Evolutionary conservation across 2,888 invertebrate species (phyloP).

Genomic region (Tenthredo distinguenda): DNA sequence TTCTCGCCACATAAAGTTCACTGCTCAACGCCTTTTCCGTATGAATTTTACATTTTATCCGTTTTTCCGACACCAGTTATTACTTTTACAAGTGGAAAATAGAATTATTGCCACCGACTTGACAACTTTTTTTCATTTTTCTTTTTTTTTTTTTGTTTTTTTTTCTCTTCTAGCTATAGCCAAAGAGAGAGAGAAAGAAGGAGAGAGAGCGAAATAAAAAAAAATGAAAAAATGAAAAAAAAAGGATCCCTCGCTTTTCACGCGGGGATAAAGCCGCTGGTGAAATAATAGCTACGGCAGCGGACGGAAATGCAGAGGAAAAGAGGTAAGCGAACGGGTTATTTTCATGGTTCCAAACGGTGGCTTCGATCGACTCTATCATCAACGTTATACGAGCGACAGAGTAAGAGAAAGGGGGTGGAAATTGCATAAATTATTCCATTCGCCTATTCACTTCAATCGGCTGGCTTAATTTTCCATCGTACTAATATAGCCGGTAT

Average conservation of each 20-base stretch:
- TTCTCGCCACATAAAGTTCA: conserved; percentile 46
- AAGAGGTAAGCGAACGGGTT: conserved; percentile 19
- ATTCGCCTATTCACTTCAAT: conserved; percentile 36
- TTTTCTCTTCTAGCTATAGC: neutral
- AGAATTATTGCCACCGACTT: conserved; percentile 37
- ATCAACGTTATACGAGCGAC: neutral
- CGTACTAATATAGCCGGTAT: conserved; percentile 19
- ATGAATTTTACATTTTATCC: conserved; percentile 53
- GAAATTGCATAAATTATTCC: conserved; percentile 49
- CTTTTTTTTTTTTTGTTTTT: neutral
- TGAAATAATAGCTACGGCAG: conserved; percentile 15
- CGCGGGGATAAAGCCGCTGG: neutral
- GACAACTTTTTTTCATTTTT: conserved; percentile 17
- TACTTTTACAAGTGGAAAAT: conserved; percentile 49
- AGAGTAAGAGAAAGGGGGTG: conserved; percentile 1
- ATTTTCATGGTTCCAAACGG: conserved; percentile 12
- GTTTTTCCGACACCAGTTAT: conserved; percentile 47
- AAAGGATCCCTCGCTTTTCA: conserved; percentile 8
- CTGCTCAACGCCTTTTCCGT: conserved; percentile 49
- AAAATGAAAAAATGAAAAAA: neutral
- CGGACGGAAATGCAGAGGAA: neutral
- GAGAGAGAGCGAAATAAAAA: neutral
- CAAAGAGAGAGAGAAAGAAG: neutral
- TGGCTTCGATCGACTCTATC: conserved; percentile 18
- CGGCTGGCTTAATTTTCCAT: conserved; percentile 23